Percentiles rank a stretch among this genome's conserved stretches.
phyloP scores from a whole-genome alignment of 2,797 vertebrate genomes.

The Morus bassanus region DNA sequence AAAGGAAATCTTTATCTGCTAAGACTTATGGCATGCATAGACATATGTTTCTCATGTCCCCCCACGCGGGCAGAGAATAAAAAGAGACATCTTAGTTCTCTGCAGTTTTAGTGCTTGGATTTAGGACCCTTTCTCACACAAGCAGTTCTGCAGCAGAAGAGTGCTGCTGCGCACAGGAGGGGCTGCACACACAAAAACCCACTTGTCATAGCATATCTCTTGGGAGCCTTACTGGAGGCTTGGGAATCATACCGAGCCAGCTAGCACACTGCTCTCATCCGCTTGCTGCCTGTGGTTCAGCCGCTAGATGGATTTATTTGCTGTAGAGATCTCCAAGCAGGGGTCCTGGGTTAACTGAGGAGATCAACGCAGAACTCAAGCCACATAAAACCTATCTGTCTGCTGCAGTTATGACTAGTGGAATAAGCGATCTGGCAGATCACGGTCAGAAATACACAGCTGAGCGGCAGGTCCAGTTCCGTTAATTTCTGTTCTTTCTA shows the following conservation, averaged over 20 bases:
- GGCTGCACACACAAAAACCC: not conserved
- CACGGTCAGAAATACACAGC: rapidly evolving
- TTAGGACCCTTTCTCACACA: not conserved
- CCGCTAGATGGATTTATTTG: not conserved
- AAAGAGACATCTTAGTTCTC: not conserved
- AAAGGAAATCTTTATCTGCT: not conserved
- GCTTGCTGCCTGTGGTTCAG: not conserved
- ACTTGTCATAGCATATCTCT: rapidly evolving
- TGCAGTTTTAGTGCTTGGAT: not conserved
- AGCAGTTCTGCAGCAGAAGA: not conserved
- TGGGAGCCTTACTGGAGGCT: not conserved
- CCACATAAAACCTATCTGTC: not conserved
- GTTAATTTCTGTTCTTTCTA: not conserved
- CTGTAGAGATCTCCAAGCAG: not conserved
- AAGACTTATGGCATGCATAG: rapidly evolving
- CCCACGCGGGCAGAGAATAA: rapidly evolving
- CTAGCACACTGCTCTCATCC: not conserved
- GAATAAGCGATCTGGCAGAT: not conserved
- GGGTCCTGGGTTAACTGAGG: not conserved
- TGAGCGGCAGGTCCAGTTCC: not conserved
- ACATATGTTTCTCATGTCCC: rapidly evolving
- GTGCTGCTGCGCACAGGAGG: too few relatives aligned
- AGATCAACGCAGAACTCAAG: not conserved
- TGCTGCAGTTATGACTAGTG: rapidly evolving
- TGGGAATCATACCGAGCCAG: not conserved